phyloP scores from a whole-genome alignment of 1,140 invertebrate species.

The Sminthurides bifidus region DNA sequence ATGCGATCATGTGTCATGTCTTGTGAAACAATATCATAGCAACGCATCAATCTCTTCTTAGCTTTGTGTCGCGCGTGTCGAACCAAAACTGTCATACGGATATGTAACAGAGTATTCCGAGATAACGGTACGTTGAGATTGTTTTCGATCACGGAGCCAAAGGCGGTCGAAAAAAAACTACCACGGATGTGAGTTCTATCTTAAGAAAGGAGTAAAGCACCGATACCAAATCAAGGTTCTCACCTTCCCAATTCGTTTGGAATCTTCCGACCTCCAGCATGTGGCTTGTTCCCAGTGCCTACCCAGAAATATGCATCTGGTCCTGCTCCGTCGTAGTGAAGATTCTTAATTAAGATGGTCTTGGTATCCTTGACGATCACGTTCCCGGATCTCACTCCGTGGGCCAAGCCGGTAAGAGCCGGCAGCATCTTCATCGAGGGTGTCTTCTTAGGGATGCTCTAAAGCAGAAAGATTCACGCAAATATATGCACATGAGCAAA shows the following conservation, averaged over 20 bases:
- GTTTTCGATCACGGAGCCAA: neutral
- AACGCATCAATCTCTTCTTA: neutral
- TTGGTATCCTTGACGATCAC: constrained; percentile 17
- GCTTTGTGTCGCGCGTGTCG: neutral
- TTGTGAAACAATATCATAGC: neutral
- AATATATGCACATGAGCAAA: no score
- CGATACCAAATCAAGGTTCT: neutral
- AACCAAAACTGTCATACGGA: neutral
- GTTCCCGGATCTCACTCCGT: constrained; percentile 20
- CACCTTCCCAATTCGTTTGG: constrained; percentile 21
- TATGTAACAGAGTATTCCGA: no score
- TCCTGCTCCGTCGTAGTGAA: constrained; percentile 26
- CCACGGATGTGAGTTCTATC: no score
- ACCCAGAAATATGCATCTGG: constrained; percentile 27
- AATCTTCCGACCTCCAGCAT: constrained; percentile 13
- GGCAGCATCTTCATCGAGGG: constrained; percentile 33
- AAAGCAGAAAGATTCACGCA: no score
- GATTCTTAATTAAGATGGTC: constrained; percentile 18
- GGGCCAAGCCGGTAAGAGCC: constrained; percentile 14
- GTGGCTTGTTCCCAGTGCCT: constrained; percentile 16
- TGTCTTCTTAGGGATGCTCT: neutral
- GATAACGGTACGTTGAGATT: neutral
- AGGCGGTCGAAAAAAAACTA: neutral
- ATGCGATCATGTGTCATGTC: neutral
- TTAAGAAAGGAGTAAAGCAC: neutral